Evolutionary conservation across 2,113 vertebrate species (phyloP).

Genomic region (Falco punctatus): DNA sequence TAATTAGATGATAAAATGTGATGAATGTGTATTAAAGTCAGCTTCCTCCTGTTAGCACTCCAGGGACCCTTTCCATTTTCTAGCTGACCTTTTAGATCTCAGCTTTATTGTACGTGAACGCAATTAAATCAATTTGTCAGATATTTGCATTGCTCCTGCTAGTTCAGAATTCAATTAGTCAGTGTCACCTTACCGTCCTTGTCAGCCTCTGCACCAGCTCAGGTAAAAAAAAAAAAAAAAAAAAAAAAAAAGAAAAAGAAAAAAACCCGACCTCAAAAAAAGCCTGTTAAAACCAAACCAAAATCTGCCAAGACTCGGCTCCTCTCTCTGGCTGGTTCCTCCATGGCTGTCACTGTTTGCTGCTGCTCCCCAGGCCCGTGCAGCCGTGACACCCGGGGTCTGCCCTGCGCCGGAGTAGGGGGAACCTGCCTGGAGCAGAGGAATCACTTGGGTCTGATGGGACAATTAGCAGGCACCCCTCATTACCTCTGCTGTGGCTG

Average conservation of each 20-base stretch:
- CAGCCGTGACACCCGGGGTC: background rate
- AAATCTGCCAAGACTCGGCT: background rate
- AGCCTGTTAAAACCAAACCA: background rate
- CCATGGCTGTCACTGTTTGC: rapidly evolving
- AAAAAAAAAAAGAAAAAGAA: background rate
- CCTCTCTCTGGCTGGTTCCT: background rate
- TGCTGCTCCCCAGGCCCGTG: rapidly evolving
- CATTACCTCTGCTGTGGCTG: background rate
- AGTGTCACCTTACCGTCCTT: conserved; percentile 75
- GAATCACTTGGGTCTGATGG: background rate
- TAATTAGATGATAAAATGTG: conserved; percentile 99
- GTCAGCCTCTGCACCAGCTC: conserved; percentile 39
- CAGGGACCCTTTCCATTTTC: conserved; percentile 87
- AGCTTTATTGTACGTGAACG: conserved; percentile 90
- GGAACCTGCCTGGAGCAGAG: background rate
- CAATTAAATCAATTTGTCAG: conserved; percentile 91
- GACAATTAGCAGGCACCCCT: background rate
- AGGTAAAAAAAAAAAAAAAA: background rate
- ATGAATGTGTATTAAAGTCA: conserved; percentile 95
- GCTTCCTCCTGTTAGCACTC: conserved; percentile 84
- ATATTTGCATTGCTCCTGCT: conserved; percentile 83
- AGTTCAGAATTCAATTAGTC: conserved; percentile 82
- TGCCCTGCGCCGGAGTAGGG: rapidly evolving
- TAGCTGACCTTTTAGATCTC: conserved; percentile 92
- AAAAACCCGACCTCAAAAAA: background rate